phyloP scores from a whole-genome alignment of 2,888 invertebrate genomes.

The Stenotaenia linearis region DNA sequence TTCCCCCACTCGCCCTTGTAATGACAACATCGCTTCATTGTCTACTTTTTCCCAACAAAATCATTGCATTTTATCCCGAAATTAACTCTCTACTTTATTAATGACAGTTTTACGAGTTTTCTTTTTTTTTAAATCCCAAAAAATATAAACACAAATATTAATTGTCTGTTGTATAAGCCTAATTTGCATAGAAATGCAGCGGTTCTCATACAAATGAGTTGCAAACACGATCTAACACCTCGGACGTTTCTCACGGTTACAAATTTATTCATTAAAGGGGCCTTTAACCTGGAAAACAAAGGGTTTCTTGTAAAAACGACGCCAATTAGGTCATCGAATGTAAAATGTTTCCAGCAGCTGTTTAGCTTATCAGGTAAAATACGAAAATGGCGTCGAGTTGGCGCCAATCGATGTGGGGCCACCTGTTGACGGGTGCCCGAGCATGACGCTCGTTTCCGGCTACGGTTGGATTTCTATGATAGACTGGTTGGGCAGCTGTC shows the following conservation, averaged over 20 bases:
- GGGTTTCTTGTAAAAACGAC: background rate
- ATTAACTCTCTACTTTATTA: background rate
- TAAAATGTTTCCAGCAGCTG: background rate
- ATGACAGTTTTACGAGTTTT: background rate
- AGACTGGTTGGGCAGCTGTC: background rate
- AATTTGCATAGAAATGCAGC: background rate
- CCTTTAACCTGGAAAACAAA: background rate
- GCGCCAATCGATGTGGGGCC: background rate
- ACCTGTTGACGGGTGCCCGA: background rate
- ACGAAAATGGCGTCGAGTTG: background rate
- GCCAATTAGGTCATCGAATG: background rate
- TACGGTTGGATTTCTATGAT: background rate
- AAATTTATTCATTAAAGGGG: background rate
- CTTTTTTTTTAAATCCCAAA: background rate
- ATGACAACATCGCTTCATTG: background rate
- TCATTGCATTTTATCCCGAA: background rate
- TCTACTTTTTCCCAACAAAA: background rate
- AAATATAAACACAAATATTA: background rate
- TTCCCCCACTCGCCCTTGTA: background rate
- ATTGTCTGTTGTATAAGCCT: background rate
- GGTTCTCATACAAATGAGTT: background rate
- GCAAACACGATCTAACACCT: background rate
- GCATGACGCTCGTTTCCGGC: background rate
- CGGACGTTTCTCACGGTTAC: background rate
- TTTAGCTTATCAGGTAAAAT: background rate